Conservation (phyloP, 2,113 vertebrate species). For the Myotis lucifugus region DNA sequence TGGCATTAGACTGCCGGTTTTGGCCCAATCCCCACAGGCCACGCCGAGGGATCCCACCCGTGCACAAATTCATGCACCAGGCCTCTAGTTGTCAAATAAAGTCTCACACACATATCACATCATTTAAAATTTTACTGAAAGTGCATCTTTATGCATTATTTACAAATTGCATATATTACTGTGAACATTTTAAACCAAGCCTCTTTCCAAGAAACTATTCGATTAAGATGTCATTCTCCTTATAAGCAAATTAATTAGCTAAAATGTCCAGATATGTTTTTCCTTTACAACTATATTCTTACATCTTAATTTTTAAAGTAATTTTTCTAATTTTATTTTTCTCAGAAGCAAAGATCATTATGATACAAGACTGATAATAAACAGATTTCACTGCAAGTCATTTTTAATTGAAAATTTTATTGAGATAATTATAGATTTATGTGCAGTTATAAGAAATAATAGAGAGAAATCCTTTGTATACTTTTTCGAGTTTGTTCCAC, state of each 20-base stretch:
- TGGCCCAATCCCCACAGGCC: too few species aligned
- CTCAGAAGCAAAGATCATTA: not conserved
- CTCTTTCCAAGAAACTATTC: not conserved
- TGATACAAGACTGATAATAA: not conserved
- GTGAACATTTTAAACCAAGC: slow-evolving; percentile 18
- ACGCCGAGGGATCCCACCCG: too few species aligned
- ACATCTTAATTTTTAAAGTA: slow-evolving; percentile 9
- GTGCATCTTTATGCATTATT: not conserved
- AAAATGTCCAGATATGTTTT: slow-evolving; percentile 37
- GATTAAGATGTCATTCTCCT: slow-evolving; percentile 12
- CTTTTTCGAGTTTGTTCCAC: not conserved
- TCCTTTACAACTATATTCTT: not conserved
- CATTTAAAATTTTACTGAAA: not conserved
- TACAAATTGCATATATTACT: not conserved
- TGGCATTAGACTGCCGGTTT: too few species aligned
- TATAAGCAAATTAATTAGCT: not conserved
- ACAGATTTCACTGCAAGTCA: not conserved
- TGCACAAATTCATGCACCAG: too few species aligned
- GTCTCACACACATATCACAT: not conserved
- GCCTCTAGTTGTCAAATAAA: slow-evolving; percentile 9
- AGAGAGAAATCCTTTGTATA: not conserved
- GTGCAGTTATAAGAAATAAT: not conserved
- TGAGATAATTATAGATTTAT: not conserved
- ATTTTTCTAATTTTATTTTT: slow-evolving; percentile 31
- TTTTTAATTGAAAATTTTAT: slow-evolving; percentile 19